These are phyloP conservation scores for Drosophila busckii DNA, from an alignment of 1,140 invertebrate genomes.

Conservation along the genomic window DNA sequence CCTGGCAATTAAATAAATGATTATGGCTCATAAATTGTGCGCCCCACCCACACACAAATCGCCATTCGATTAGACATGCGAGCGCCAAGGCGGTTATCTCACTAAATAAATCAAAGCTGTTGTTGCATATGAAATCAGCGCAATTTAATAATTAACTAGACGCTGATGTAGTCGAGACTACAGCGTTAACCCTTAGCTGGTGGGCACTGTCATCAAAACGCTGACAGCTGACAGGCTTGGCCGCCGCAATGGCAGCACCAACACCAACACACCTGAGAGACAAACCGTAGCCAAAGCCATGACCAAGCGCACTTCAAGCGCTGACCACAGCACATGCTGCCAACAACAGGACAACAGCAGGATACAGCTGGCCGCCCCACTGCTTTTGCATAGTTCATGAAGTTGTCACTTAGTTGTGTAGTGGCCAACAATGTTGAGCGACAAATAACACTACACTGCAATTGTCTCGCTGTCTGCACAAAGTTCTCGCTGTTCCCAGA, in stretches of 20 bases:
- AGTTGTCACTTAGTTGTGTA: conserved; percentile 64
- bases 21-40: not conserved
- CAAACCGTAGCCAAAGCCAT: conserved; percentile 2
- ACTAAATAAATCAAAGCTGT: conserved; percentile 62
- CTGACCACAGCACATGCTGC: conserved; percentile 47
- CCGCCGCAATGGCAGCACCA: conserved; percentile 43
- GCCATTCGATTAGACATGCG: conserved; percentile 8
- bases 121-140: conserved; percentile 50
- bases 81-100: conserved; percentile 30
- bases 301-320: conserved; percentile 28
- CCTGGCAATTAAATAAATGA: conserved; percentile 9
- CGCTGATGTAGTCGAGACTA: no score
- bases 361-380: not conserved
- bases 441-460: conserved; percentile 35
- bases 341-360: conserved; percentile 24
- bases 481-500: not conserved
- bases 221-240: conserved; percentile 67
- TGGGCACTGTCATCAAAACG: conserved; percentile 55
- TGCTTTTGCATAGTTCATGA: conserved; percentile 71
- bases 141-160: conserved; percentile 55
- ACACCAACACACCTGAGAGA: conserved; percentile 13
- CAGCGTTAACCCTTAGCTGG: no score
- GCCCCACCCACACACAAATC: not conserved
- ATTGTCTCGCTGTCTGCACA: not conserved
- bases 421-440: conserved; percentile 29